Conservation (phyloP, 2,797 vertebrate species). For the Antennarius maculatus region DNA sequence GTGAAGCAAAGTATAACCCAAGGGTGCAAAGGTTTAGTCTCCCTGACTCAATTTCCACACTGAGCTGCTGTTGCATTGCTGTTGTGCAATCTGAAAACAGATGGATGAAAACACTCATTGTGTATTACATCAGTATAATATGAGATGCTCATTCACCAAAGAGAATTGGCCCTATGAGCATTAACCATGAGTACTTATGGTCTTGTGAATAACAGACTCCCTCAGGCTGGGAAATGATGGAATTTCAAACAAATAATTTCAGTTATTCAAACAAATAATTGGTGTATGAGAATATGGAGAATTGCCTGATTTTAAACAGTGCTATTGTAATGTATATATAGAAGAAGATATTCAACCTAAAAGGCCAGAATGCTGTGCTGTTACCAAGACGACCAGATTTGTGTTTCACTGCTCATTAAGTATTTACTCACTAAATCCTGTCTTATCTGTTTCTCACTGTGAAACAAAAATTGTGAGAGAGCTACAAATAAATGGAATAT, state of each 20-base stretch:
- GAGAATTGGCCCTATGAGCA: too few relatives aligned
- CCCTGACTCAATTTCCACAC: too few relatives aligned
- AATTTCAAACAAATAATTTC: background rate
- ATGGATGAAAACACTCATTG: too few relatives aligned
- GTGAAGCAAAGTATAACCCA: too few relatives aligned
- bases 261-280: background rate
- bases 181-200: too few relatives aligned
- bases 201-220: too few relatives aligned
- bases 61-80: too few relatives aligned
- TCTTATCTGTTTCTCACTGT: background rate
- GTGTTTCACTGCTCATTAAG: background rate
- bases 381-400: background rate
- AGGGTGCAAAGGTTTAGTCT: too few relatives aligned
- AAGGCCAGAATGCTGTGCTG: background rate
- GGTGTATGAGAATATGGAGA: background rate
- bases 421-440: constrained; percentile 17
- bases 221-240: background rate
- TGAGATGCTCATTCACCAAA: too few relatives aligned
- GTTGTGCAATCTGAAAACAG: too few relatives aligned
- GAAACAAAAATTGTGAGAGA: constrained; percentile 1
- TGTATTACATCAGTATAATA: too few relatives aligned
- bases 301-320: background rate
- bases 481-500: background rate
- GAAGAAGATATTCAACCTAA: background rate
- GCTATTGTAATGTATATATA: background rate